Evolutionary conservation across 2,888 invertebrate species (phyloP), one percentile per base, ranked within the genome.

Genomic region (Drosophila nigricruria): DNA sequence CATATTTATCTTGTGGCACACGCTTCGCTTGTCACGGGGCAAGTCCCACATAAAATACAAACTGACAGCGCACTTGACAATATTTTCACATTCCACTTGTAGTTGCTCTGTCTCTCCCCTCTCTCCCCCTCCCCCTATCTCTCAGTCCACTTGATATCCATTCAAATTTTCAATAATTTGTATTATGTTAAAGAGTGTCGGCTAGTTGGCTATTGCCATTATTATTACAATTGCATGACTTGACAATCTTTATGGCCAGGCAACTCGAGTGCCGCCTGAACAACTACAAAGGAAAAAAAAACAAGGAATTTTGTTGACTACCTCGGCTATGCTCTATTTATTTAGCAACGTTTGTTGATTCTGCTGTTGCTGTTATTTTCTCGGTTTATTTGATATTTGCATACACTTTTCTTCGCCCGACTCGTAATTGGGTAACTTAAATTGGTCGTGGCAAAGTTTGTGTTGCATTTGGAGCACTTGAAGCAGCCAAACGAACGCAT

Each of bases 401-500:
- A 76, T 79, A 76, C 64, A 68, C 47, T 81, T 61, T 65, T 40
- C 66, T 6, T 61, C 42, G 49, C 57, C 56, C 45, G 49, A 16
- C 45, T 42, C 67, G 73, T 81, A 81, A 82, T 81, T 76, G 79
- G 82, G 73, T 66, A 82, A 77, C 82, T 82, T 70, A 79, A 73
- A 73, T 69, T 74, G 65, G 66, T 73, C 60, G 12, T 30, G 30
- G 61, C 69, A 62, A 70, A 73, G 64, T 73, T 73, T 42, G 18
- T 32, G 18, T 5, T 10, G 20, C 50, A 20, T 18, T 50, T 18
- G 12, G 16, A n/a, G 18, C 16, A 47, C 20, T 63, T 18, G 32
- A 57, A 8, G 20, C 20, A 1, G 12, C 30, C n/a, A 14, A 47
- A n/a, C 5, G 10, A 30, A 14, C 18, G 49, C 50, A 50, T 50